These are phyloP conservation scores for Chrysolina americana DNA, from an alignment of 2,888 invertebrate species.

Conservation along the genomic window DNA sequence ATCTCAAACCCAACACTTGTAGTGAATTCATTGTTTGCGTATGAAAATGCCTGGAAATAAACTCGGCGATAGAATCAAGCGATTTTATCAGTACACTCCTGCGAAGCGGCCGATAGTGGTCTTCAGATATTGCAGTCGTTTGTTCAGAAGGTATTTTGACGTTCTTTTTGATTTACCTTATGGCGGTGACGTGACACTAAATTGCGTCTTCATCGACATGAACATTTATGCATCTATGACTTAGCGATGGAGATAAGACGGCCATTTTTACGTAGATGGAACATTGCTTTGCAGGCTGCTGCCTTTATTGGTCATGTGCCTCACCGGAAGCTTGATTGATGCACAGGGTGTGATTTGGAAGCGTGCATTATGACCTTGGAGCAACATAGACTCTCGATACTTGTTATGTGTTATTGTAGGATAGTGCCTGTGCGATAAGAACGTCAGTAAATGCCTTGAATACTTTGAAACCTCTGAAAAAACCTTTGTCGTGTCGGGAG, in stretches of 20 bases:
- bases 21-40: conserved; percentile 29
- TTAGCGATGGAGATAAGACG: conserved; percentile 32
- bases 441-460: too few species aligned
- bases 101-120: conserved; percentile 47
- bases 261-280: conserved; percentile 23
- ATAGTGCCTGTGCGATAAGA: too few species aligned
- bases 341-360: neutral
- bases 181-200: conserved; percentile 41
- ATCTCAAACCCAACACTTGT: conserved; percentile 23
- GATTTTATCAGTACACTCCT: conserved; percentile 45
- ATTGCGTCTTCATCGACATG: conserved; percentile 43
- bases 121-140: conserved; percentile 48
- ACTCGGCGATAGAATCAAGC: conserved; percentile 34
- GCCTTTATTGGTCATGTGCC: neutral
- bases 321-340: neutral
- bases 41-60: conserved; percentile 35
- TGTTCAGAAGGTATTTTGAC: conserved; percentile 48
- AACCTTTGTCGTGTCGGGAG: too few species aligned
- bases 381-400: too few species aligned
- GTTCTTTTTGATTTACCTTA: conserved; percentile 49
- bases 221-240: conserved; percentile 34
- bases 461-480: too few species aligned
- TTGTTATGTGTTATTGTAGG: too few species aligned
- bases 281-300: conserved; percentile 8
- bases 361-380: too few species aligned